A percentile compares a stretch with the other conserved stretches of the same genome.
These are phyloP conservation scores for Mycteria americana DNA, from an alignment of 2,797 vertebrate species.

Conservation along the genomic window DNA sequence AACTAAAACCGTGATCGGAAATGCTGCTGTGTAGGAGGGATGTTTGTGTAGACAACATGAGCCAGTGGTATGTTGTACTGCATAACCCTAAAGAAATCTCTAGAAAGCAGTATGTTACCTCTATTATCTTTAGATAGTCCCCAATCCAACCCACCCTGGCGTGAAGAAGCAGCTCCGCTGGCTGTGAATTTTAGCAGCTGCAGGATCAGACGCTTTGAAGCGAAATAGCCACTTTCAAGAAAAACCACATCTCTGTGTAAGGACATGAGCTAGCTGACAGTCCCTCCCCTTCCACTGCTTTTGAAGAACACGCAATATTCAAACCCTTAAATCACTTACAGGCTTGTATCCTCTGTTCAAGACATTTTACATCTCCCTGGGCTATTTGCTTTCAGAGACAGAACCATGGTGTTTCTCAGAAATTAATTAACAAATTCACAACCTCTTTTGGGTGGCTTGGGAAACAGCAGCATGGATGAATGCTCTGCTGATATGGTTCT, in stretches of 20 bases:
- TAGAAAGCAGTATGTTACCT: neutral
- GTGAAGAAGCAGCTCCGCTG: neutral
- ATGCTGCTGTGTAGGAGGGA: neutral
- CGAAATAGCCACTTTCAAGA: neutral
- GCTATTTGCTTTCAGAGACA: neutral
- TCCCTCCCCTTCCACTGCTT: neutral
- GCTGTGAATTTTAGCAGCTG: neutral
- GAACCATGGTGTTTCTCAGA: neutral
- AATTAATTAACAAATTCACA: slow-evolving; percentile 11
- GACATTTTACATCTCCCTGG: neutral
- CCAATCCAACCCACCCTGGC: accelerated
- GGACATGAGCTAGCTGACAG: neutral
- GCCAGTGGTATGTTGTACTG: neutral
- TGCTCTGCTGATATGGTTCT: neutral
- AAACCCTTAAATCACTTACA: neutral
- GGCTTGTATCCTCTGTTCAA: neutral
- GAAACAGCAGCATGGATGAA: neutral
- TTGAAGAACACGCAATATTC: neutral
- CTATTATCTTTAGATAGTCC: neutral
- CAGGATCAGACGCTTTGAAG: neutral
- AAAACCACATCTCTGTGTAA: accelerated
- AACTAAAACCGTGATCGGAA: neutral
- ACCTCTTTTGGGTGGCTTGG: neutral
- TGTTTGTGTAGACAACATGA: neutral
- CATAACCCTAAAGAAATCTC: neutral